These are phyloP conservation scores for Lophochroa leadbeateri DNA, from an alignment of 2,113 vertebrate species.

Conservation along the genomic window DNA sequence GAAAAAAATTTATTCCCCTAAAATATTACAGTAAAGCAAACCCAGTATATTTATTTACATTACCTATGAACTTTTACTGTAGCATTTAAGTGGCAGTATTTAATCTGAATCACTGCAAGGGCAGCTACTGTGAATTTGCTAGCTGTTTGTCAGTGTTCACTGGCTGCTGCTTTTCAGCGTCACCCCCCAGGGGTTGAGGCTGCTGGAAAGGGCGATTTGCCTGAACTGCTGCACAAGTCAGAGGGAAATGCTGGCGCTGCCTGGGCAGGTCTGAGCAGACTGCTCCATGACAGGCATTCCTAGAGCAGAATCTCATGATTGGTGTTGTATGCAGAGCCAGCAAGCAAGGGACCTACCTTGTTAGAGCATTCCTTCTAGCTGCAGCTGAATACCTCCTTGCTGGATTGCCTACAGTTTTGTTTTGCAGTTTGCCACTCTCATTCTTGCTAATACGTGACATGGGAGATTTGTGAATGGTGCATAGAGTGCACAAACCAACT, in stretches of 20 bases:
- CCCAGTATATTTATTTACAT: not conserved
- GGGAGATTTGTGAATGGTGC: not conserved
- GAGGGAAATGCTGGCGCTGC: not conserved
- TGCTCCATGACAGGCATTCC: not conserved
- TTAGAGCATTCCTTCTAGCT: not conserved
- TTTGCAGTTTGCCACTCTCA: not conserved
- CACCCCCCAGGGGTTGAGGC: not conserved
- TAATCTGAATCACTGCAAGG: not conserved
- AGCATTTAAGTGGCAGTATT: not conserved
- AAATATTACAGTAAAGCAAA: not conserved
- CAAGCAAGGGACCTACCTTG: accelerated
- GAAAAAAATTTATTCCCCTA: not conserved
- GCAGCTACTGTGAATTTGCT: not conserved
- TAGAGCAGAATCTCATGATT: not conserved
- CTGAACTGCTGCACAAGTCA: not conserved
- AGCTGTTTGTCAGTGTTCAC: not conserved
- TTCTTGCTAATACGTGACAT: not conserved
- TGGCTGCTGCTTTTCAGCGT: not conserved
- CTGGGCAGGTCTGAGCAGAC: slow-evolving; percentile 26
- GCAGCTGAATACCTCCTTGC: not conserved
- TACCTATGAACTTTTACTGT: not conserved
- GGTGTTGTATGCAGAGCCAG: not conserved
- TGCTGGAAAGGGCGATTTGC: not conserved
- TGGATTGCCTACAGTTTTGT: accelerated
- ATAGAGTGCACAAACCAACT: not conserved